Base-by-base conservation (phyloP, 1,140 invertebrate genomes). In the Tetramorium simillimum region DNA sequence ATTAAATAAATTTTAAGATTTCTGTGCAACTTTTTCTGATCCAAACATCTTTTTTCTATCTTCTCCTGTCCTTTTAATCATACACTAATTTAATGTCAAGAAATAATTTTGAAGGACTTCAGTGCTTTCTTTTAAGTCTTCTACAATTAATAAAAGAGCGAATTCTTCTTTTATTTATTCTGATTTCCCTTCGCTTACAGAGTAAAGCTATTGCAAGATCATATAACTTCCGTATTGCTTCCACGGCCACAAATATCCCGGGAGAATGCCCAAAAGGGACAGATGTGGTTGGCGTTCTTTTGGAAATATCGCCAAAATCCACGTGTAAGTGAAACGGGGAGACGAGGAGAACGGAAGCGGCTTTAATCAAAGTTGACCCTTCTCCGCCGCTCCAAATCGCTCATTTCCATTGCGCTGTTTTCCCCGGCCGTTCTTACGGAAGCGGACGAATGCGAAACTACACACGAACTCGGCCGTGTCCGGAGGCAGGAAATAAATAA, bases 401-500 rank as follows among this genome's bases (percentile, higher is more conserved):
- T 40, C 40, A 69, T 84, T 84, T 60, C 40, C 53, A 84, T 37
- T 73, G 53, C 40, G 21, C 80, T 21, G 21, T 53, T 72, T 56
- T 82, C 72, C 24, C 16, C 24, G 4, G 10, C 18, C 37, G 51
- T 37, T 82, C 53, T 58, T 4, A 53, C 67, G 51, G 65, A 82
- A 58, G 43, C 37, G 51, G 21, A 58, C 67, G 51, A 69, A 69
- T 70, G 21, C 49, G 49, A 82, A 82, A 72, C 80, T 78, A 53
- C 16, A 65, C 65, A 62, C 72, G 73, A 85, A 3, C 40, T 43
- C 16, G 33, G 14, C 12, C 28, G 12, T 37, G 60, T 78, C 72
- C 84, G 58, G n/a, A 43, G 16, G 62, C 75, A 28, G 62, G 63
- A 86, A 58, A 86, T 86, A 86, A 86, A 86, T 86, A 86, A 81